Evolutionary conservation across 2,113 vertebrate genomes (phyloP).

Genomic region (Microtus pennsylvanicus): DNA sequence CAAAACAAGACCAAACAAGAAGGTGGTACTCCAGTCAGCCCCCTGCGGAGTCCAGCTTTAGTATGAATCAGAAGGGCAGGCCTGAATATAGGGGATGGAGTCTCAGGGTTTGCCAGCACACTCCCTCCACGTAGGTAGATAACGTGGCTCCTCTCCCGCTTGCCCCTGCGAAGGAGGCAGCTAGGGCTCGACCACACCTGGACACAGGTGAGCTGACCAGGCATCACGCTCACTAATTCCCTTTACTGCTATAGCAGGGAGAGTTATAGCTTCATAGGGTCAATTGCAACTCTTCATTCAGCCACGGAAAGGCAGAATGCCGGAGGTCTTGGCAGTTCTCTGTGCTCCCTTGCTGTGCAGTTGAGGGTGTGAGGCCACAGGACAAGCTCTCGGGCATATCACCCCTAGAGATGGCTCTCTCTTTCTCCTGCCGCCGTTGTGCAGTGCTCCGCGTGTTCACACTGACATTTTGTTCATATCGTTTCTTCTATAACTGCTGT

Average conservation of each 20-base stretch:
- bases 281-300: neutral
- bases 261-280: neutral
- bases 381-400: neutral
- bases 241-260: neutral
- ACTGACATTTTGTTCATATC: neutral
- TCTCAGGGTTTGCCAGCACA: neutral
- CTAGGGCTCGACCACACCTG: accelerated
- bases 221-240: neutral
- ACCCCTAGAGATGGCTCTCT: too few relatives aligned
- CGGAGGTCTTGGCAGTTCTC: neutral
- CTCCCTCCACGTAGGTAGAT: too few relatives aligned
- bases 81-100: too few relatives aligned
- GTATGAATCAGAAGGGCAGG: neutral
- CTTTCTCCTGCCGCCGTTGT: neutral
- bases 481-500: neutral
- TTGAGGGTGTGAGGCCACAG: neutral
- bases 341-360: too few relatives aligned
- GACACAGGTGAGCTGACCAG: too few relatives aligned
- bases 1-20: neutral
- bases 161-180: accelerated
- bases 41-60: neutral
- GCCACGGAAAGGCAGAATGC: neutral
- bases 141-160: accelerated
- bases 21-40: neutral
- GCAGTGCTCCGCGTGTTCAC: too few relatives aligned